Evolutionary conservation across 2,113 vertebrate genomes (phyloP).

Genomic region (Pycnonotus jocosus): DNA sequence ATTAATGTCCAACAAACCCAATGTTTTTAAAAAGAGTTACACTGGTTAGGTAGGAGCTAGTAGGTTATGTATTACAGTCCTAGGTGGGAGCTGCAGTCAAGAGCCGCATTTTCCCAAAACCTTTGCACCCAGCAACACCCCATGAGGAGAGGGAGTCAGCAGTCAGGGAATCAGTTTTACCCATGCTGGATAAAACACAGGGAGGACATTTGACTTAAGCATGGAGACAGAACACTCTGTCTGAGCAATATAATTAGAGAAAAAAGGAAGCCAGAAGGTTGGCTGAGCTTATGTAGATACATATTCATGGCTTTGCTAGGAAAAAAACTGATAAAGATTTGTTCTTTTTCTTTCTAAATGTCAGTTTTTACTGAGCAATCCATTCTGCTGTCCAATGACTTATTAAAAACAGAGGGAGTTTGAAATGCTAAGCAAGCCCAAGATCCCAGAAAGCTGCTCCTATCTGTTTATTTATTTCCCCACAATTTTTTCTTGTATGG

Average conservation of each 20-base stretch:
- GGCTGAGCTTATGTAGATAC: neutral
- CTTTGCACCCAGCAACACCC: neutral
- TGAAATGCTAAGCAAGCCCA: neutral
- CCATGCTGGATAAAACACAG: neutral
- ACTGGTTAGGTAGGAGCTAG: neutral
- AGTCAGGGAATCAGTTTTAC: neutral
- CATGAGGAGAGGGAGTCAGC: neutral
- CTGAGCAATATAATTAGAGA: neutral
- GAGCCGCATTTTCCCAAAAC: neutral
- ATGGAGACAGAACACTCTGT: neutral
- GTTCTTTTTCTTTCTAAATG: neutral
- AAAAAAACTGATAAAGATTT: neutral
- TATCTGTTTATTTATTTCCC: neutral
- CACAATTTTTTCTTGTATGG: neutral
- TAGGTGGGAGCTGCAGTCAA: neutral
- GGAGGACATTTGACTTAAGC: neutral
- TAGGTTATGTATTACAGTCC: neutral
- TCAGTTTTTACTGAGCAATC: neutral
- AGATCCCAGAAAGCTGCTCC: neutral
- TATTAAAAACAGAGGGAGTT: neutral
- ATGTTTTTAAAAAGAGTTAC: neutral
- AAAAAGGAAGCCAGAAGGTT: neutral
- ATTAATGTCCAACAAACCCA: neutral
- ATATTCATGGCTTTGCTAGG: neutral
- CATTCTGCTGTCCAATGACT: neutral